phyloP scores from a whole-genome alignment of 2,113 vertebrate genomes.

The Tragelaphus buxtoni region DNA sequence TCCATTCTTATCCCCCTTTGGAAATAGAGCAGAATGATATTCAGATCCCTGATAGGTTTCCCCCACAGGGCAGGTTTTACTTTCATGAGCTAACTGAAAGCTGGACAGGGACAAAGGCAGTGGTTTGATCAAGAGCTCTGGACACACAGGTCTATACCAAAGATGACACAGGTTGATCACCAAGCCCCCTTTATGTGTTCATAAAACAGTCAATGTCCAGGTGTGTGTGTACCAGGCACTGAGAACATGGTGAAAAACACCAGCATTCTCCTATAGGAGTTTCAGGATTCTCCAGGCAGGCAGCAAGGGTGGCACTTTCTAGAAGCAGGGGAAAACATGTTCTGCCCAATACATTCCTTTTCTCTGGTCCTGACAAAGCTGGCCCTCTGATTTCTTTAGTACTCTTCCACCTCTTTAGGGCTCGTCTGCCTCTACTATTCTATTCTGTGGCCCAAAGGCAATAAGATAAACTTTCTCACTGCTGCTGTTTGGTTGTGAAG shows the following conservation, averaged over 20 bases:
- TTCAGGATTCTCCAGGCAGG: neutral
- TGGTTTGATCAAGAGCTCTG: neutral
- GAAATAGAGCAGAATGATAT: neutral
- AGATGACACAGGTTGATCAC: neutral
- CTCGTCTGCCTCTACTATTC: neutral
- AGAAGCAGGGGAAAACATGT: neutral
- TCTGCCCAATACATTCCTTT: neutral
- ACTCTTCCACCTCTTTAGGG: neutral
- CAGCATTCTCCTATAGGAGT: neutral
- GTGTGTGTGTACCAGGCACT: neutral
- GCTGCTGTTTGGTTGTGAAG: neutral
- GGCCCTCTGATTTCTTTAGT: neutral
- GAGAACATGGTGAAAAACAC: neutral
- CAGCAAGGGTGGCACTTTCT: neutral
- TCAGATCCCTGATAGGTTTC: neutral
- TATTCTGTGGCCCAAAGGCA: neutral
- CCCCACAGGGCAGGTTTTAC: neutral
- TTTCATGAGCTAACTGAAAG: neutral
- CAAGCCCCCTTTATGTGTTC: neutral
- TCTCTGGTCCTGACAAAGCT: neutral
- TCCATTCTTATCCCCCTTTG: neutral
- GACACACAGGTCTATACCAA: neutral
- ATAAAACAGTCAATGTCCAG: neutral
- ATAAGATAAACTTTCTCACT: neutral
- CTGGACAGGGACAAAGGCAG: neutral